phyloP scores from a whole-genome alignment of 1,140 invertebrate genomes.

The Meloidogyne floridensis region DNA sequence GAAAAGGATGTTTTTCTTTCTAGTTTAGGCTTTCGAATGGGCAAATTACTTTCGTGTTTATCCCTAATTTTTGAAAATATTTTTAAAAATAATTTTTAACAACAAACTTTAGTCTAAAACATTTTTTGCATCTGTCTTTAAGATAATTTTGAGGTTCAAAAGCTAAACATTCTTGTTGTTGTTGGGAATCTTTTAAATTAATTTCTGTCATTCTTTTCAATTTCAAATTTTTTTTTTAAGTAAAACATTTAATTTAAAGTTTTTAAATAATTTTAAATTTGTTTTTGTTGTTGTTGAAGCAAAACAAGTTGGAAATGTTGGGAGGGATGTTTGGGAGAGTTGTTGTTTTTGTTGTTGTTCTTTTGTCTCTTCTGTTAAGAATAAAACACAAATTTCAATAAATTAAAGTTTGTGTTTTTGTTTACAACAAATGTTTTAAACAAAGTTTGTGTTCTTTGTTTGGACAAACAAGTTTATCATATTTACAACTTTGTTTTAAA shows the following conservation, averaged over 20 bases:
- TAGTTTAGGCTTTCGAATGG: not conserved
- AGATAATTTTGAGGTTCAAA: conserved; percentile 65
- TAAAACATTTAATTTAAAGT: not conserved
- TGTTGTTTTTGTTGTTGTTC: not conserved
- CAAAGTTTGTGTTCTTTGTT: too few species aligned
- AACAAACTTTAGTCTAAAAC: conserved; percentile 56
- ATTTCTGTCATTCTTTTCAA: not conserved
- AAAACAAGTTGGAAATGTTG: not conserved
- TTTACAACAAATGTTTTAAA: too few species aligned
- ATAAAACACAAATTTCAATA: too few species aligned
- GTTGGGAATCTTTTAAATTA: not conserved
- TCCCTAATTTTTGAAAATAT: not conserved
- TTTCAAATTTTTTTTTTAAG: not conserved
- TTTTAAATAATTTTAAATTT: conserved; percentile 2
- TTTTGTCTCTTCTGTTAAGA: not conserved
- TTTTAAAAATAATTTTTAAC: conserved; percentile 13
- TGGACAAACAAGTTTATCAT: too few species aligned
- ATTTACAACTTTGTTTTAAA: too few species aligned
- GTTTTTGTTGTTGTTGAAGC: not conserved
- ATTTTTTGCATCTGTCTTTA: conserved; percentile 60
- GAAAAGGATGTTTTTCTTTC: not conserved
- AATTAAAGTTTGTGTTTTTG: too few species aligned
- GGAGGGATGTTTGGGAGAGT: not conserved
- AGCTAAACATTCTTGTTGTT: conserved; percentile 44
- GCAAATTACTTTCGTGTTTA: conserved; percentile 3